Percentiles rank a stretch among this genome's conserved stretches.
phyloP scores from a whole-genome alignment of 1,140 invertebrate species.

The Chymomyza costata region DNA sequence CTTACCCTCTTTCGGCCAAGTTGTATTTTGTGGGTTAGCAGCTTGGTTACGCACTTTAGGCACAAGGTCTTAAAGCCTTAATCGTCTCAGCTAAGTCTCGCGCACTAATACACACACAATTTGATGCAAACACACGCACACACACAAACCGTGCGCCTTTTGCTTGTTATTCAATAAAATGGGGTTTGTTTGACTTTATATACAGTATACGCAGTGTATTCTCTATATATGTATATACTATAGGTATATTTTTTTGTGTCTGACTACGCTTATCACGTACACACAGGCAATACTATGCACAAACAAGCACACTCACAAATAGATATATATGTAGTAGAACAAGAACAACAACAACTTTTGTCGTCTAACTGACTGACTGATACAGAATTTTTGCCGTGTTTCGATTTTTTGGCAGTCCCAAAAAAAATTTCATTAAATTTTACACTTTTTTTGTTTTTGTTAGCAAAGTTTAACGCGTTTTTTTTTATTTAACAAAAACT shows the following conservation, averaged over 20 bases:
- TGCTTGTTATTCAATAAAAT: conserved; percentile 68
- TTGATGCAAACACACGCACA: too few relatives aligned
- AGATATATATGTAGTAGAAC: too few relatives aligned
- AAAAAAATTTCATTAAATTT: conserved; percentile 11
- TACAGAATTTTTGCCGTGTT: conserved; percentile 68
- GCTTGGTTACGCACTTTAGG: conserved; percentile 8
- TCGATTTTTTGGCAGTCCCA: conserved; percentile 56
- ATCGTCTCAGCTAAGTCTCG: conserved; percentile 38
- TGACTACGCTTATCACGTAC: conserved; percentile 62
- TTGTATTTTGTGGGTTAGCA: conserved; percentile 59
- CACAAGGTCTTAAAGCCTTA: conserved; percentile 32
- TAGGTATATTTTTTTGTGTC: conserved; percentile 62
- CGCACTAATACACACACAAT: too few relatives aligned
- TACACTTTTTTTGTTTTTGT: conserved; percentile 1
- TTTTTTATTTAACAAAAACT: conserved; percentile 3
- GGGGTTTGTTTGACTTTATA: too few relatives aligned
- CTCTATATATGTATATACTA: conserved; percentile 11
- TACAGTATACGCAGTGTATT: too few relatives aligned
- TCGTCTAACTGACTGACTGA: conserved; percentile 48
- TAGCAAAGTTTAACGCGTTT: neutral
- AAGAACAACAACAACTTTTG: conserved; percentile 11
- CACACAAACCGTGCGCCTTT: conserved; percentile 27
- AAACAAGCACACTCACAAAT: conserved; percentile 16
- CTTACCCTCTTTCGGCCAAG: too few relatives aligned
- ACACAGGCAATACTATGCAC: conserved; percentile 15